phyloP scores from a whole-genome alignment of 2,113 vertebrate species.

The Halichoerus grypus region DNA sequence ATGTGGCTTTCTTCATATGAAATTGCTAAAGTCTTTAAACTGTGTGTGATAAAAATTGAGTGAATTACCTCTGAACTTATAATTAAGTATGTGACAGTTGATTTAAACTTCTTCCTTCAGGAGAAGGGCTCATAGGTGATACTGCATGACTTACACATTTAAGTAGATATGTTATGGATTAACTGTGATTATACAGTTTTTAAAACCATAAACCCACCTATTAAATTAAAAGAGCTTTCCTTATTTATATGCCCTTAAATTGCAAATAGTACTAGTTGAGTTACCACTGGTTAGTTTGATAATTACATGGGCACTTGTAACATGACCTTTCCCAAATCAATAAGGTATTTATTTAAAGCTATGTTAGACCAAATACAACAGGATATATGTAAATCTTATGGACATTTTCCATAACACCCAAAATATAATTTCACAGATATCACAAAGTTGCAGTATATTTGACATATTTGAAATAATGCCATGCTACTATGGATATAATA shows the following conservation, averaged over 20 bases:
- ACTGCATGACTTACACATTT: background rate
- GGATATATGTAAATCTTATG: background rate
- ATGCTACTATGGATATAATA: background rate
- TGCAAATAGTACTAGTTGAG: background rate
- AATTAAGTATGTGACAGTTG: conserved; percentile 64
- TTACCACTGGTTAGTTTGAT: background rate
- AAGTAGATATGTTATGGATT: background rate
- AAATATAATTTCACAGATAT: background rate
- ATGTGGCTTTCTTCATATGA: background rate
- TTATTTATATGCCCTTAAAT: background rate
- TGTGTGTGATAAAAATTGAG: background rate
- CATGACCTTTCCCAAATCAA: background rate
- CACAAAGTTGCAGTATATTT: background rate
- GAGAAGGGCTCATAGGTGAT: background rate
- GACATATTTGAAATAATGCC: background rate
- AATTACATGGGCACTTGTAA: background rate
- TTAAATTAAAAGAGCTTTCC: background rate
- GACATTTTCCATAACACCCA: background rate
- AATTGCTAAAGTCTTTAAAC: conserved; percentile 12
- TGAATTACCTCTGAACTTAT: conserved; percentile 49
- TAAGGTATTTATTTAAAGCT: background rate
- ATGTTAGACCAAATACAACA: background rate
- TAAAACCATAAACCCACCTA: background rate
- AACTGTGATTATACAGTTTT: conserved; percentile 7
- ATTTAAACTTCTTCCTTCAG: conserved; percentile 47